These are phyloP conservation scores for Athalia cordata DNA, from an alignment of 2,888 invertebrate genomes.

Conservation along the genomic window DNA sequence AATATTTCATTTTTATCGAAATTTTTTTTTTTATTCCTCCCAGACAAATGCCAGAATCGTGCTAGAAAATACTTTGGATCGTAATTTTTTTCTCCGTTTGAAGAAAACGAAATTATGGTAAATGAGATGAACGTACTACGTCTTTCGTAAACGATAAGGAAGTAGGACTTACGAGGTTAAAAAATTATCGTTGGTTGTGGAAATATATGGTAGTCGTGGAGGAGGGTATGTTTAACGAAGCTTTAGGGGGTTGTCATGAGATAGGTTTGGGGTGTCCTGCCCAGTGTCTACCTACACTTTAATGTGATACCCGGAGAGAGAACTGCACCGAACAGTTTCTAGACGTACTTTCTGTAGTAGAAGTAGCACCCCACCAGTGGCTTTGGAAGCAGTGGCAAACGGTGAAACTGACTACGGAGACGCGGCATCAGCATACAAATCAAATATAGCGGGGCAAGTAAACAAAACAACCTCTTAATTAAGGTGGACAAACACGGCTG, in stretches of 20 bases:
- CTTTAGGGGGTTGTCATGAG: not conserved
- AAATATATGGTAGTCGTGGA: slow-evolving; percentile 10
- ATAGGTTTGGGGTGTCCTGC: too few species aligned
- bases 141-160: too few species aligned
- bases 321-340: too few species aligned
- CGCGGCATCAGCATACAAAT: slow-evolving; percentile 41
- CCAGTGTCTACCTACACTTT: too few species aligned
- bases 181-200: not conserved
- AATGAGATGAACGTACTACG: too few species aligned
- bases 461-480: slow-evolving; percentile 46
- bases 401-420: slow-evolving; percentile 1
- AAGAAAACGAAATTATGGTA: too few species aligned
- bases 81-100: too few species aligned
- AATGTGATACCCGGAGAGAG: too few species aligned
- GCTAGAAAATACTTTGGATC: too few species aligned
- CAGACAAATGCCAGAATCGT: too few species aligned
- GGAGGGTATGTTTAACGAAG: slow-evolving; percentile 36
- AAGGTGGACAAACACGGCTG: slow-evolving; percentile 43
- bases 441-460: slow-evolving; percentile 45
- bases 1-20: too few species aligned
- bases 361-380: not conserved
- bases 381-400: not conserved
- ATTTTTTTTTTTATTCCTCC: too few species aligned
- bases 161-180: not conserved
- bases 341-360: slow-evolving; percentile 5